Evolutionary conservation across 2,113 vertebrate genomes (phyloP).

Genomic region (Pelmatolapia mariae): DNA sequence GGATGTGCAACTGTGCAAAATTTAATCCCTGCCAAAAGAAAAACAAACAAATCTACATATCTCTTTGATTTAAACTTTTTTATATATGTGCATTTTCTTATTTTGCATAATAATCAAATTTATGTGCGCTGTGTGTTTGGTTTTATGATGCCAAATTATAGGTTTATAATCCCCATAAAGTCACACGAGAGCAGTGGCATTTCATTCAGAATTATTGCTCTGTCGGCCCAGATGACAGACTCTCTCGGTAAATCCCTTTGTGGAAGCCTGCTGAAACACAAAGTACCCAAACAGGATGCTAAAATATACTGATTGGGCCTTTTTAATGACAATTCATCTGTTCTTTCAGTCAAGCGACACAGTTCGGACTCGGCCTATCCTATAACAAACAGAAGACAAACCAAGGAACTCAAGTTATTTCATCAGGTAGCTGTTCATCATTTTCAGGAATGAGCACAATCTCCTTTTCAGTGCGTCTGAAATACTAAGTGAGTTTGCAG

Average conservation of each 20-base stretch:
- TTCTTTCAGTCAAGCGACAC: background rate
- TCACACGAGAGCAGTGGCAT: background rate
- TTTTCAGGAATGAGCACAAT: background rate
- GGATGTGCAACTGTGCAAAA: background rate
- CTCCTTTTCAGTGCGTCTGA: background rate
- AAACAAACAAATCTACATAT: background rate
- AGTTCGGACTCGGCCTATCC: background rate
- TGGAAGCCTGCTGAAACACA: background rate
- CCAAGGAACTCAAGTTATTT: background rate
- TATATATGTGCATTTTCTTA: background rate
- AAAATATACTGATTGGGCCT: background rate
- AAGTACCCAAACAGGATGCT: background rate
- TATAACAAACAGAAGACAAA: background rate
- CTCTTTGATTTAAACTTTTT: background rate
- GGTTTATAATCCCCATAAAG: conserved; percentile 1
- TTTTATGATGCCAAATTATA: background rate
- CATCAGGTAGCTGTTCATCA: background rate
- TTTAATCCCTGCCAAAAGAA: background rate
- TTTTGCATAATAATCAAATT: background rate
- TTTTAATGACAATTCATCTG: background rate
- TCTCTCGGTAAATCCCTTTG: conserved; percentile 3
- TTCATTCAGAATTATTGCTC: conserved; percentile 17
- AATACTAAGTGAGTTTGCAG: background rate
- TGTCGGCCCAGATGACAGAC: conserved; percentile 18
- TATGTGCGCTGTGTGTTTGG: background rate